A percentile compares a stretch with the other conserved stretches of the same genome.
These are phyloP conservation scores for Labeo calbasu DNA, from an alignment of 2,797 vertebrate genomes.

Conservation along the genomic window DNA sequence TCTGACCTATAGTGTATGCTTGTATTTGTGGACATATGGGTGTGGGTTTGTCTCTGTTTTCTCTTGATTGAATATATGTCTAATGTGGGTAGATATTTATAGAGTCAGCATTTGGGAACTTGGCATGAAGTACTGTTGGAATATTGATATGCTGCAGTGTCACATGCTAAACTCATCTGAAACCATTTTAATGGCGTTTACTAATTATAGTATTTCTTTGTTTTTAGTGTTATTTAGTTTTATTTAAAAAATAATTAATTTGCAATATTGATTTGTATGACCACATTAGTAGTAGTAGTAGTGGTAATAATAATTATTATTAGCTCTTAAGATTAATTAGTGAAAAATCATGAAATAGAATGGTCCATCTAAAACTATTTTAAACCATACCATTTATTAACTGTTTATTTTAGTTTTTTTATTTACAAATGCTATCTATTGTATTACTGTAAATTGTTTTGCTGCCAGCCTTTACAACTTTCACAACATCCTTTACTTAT, in stretches of 20 bases:
- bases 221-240: background rate
- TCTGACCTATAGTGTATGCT: constrained; percentile 3
- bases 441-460: no score
- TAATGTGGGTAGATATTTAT: constrained; percentile 6
- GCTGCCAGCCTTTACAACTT: no score
- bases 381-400: no score
- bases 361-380: no score
- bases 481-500: no score
- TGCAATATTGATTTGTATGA: background rate
- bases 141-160: background rate
- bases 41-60: background rate
- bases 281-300: background rate
- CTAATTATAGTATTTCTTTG: background rate
- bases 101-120: background rate
- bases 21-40: background rate
- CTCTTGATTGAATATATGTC: background rate
- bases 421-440: no score
- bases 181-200: background rate
- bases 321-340: background rate
- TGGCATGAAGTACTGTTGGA: background rate
- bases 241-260: background rate
- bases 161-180: background rate
- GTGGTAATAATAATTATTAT: background rate
- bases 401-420: no score
- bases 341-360: background rate